Conservation (phyloP, 2,888 invertebrate species). For the Lacanobia oleracea region DNA sequence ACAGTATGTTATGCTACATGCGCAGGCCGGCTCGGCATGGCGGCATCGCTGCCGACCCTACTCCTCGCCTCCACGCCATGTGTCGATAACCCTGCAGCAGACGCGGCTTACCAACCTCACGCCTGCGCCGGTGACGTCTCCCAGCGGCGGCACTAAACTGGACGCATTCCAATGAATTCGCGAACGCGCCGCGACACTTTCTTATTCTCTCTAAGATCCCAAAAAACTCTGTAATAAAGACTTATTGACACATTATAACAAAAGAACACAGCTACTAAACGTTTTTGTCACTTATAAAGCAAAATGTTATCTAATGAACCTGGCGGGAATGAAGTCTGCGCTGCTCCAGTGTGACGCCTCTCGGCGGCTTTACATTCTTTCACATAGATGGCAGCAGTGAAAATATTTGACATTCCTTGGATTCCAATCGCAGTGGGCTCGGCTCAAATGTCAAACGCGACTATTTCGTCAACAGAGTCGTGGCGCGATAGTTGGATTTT, state of each 20-base stretch:
- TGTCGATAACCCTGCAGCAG: slow-evolving; percentile 89
- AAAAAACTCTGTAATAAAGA: slow-evolving; percentile 24
- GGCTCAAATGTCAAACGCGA: slow-evolving; percentile 93
- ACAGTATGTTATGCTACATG: slow-evolving; percentile 82
- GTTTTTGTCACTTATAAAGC: slow-evolving; percentile 20
- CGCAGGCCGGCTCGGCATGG: slow-evolving; percentile 73
- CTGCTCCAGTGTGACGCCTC: slow-evolving; percentile 84
- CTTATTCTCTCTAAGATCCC: slow-evolving; percentile 59
- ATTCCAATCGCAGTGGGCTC: slow-evolving; percentile 92
- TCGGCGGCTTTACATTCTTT: slow-evolving; percentile 83
- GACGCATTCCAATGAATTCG: slow-evolving; percentile 86
- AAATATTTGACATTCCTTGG: slow-evolving; percentile 93
- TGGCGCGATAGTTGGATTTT: slow-evolving; percentile 90
- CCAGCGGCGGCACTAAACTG: slow-evolving; percentile 80
- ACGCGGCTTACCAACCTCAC: slow-evolving; percentile 83
- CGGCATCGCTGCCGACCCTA: slow-evolving; percentile 78
- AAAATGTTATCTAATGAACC: slow-evolving; percentile 34
- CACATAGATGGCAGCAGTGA: slow-evolving; percentile 91
- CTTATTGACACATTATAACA: slow-evolving; percentile 46
- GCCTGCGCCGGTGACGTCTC: slow-evolving; percentile 87
- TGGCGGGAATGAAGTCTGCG: slow-evolving; percentile 61
- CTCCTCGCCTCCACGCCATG: slow-evolving; percentile 78
- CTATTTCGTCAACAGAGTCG: slow-evolving; percentile 91
- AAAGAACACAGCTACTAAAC: slow-evolving; percentile 27
- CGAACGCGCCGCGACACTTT: slow-evolving; percentile 78